Percentiles rank a stretch among this genome's conserved stretches.
These are phyloP conservation scores for Sarcophilus harrisii DNA, from an alignment of 2,797 vertebrate species.

Conservation along the genomic window DNA sequence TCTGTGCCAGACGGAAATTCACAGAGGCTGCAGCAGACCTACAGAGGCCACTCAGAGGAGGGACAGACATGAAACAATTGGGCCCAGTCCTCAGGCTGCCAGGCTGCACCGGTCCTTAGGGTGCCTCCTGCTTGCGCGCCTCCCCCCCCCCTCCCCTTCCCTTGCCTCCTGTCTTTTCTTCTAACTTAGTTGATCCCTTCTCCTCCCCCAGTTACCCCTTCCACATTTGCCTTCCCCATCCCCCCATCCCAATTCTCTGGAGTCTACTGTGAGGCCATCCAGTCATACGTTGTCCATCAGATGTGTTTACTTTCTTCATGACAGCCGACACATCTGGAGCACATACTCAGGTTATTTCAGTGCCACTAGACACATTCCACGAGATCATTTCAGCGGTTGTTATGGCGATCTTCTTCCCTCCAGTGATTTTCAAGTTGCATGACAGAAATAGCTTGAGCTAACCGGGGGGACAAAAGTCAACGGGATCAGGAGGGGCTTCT, in stretches of 20 bases:
- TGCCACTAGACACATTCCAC: constrained; percentile 98
- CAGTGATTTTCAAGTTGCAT: constrained; percentile 99
- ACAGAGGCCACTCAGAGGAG: constrained; percentile 95
- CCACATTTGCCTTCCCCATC: constrained; percentile 78
- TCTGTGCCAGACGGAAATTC: constrained; percentile 96
- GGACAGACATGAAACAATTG: constrained; percentile 93
- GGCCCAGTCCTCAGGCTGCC: constrained; percentile 91
- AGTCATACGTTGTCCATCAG: constrained; percentile 99
- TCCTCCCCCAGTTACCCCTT: constrained; percentile 64
- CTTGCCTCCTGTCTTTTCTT: constrained; percentile 73
- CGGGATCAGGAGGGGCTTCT: constrained; percentile 89
- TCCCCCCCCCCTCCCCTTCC: constrained; percentile 86
- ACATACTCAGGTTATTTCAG: constrained; percentile 97
- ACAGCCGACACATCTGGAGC: constrained; percentile 99
- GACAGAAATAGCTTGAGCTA: constrained; percentile 97
- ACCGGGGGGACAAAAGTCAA: constrained; percentile 93
- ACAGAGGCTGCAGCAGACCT: constrained; percentile 93
- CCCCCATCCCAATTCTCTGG: constrained; percentile 86
- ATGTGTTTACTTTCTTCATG: constrained; percentile 98
- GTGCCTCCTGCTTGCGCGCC: constrained; percentile 88
- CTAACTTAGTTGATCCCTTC: constrained; percentile 28
- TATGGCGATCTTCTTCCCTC: constrained; percentile 95
- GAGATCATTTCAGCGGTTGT: constrained; percentile 94
- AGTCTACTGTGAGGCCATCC: constrained; percentile 94
- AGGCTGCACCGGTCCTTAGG: constrained; percentile 94